Conservation (phyloP, 1,140 invertebrate genomes). For the Nasonia longicornis region DNA sequence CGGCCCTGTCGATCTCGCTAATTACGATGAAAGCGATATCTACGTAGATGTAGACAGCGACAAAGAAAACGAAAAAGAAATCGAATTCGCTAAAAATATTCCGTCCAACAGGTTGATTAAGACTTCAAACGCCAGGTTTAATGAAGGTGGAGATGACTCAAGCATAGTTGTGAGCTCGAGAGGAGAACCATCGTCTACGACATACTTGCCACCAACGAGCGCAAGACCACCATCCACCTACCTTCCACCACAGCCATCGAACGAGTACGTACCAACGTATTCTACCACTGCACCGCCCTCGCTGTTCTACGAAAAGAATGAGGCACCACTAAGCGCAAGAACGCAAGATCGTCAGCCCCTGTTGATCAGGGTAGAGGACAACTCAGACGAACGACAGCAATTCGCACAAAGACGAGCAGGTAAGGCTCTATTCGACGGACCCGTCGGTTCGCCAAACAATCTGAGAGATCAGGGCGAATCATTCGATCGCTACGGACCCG, state of each 20-base stretch:
- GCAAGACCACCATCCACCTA: slow-evolving; percentile 21
- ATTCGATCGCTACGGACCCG: slow-evolving; percentile 72
- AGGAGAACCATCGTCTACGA: slow-evolving; percentile 38
- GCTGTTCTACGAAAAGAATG: neutral
- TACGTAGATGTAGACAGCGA: slow-evolving; percentile 64
- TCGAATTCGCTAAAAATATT: slow-evolving; percentile 40
- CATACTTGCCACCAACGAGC: slow-evolving; percentile 49
- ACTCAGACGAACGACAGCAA: neutral
- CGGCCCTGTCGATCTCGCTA: slow-evolving; percentile 61
- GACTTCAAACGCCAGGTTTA: neutral
- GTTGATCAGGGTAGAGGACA: slow-evolving; percentile 34
- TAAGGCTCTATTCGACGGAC: slow-evolving; percentile 44
- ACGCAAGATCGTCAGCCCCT: neutral
- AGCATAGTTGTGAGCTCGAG: slow-evolving; percentile 20
- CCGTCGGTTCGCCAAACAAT: slow-evolving; percentile 36
- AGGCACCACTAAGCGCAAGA: neutral
- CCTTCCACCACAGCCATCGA: slow-evolving; percentile 1
- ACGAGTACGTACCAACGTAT: neutral
- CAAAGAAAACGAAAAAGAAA: slow-evolving; percentile 44
- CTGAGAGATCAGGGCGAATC: slow-evolving; percentile 47
- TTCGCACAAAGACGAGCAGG: slow-evolving; percentile 40
- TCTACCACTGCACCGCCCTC: neutral
- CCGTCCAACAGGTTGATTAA: slow-evolving; percentile 43
- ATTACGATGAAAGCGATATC: slow-evolving; percentile 65
- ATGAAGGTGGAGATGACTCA: neutral